Conservation (phyloP, 1,140 invertebrate species). For the Musca vetustissima region DNA sequence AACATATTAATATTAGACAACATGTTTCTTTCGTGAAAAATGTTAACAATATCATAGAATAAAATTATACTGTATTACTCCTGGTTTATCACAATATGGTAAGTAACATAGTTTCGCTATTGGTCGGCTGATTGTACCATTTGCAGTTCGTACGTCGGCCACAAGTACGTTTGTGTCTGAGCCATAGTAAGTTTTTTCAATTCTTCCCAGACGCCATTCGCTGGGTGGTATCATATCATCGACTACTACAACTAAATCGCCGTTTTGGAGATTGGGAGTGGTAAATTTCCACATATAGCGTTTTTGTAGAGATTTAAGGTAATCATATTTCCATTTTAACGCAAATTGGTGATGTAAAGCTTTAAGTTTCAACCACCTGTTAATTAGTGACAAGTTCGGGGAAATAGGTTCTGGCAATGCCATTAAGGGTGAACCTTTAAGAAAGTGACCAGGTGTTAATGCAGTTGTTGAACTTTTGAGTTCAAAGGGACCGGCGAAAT, state of each 20-base stretch:
- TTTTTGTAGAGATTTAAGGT: too few relatives aligned
- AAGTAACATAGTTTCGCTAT: not conserved
- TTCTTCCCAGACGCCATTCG: not conserved
- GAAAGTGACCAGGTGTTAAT: too few relatives aligned
- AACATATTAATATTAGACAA: too few relatives aligned
- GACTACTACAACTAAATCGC: not conserved
- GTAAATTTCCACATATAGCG: too few relatives aligned
- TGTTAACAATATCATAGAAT: not conserved
- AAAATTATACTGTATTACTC: not conserved
- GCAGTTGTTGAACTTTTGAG: slow-evolving; percentile 36
- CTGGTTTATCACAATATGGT: too few relatives aligned
- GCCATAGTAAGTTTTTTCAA: not conserved
- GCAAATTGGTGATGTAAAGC: too few relatives aligned
- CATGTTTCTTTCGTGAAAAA: not conserved
- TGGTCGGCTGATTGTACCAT: not conserved
- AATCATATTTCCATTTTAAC: too few relatives aligned
- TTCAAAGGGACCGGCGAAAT: slow-evolving; percentile 48
- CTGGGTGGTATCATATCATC: not conserved
- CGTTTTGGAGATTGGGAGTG: not conserved
- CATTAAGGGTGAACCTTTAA: too few relatives aligned
- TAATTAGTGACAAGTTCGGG: too few relatives aligned
- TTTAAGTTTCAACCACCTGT: too few relatives aligned
- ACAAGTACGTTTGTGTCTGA: not conserved
- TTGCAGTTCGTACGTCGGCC: not conserved
- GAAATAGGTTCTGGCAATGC: too few relatives aligned